Evolutionary conservation across 2,113 vertebrate species (phyloP).

Genomic region (Ailurus styani): DNA sequence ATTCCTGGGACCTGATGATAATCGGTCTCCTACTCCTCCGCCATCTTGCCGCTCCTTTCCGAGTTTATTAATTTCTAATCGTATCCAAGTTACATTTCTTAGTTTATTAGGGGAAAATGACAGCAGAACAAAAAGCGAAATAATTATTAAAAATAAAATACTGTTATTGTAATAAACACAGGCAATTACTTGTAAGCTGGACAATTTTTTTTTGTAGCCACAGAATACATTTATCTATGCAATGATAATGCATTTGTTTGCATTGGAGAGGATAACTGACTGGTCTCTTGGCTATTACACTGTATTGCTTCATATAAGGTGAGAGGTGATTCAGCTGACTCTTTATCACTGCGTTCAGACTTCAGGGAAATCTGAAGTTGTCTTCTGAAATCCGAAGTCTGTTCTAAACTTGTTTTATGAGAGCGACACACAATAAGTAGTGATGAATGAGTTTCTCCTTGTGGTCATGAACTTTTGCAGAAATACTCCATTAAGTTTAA

Average conservation of each 20-base stretch:
- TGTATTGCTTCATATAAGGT: neutral
- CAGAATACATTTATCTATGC: neutral
- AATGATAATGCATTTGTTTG: neutral
- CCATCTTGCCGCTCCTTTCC: no score
- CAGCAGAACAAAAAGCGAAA: neutral
- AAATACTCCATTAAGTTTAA: conserved; percentile 49
- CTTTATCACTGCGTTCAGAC: neutral
- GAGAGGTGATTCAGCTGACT: conserved; percentile 11
- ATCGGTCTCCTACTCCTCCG: no score
- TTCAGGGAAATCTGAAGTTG: conserved; percentile 45
- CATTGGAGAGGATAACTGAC: neutral
- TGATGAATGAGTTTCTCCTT: conserved; percentile 63
- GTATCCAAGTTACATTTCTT: neutral
- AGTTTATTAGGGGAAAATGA: neutral
- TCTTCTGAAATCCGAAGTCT: conserved; percentile 57
- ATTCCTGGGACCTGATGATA: no score
- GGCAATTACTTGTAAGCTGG: neutral
- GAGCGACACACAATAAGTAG: conserved; percentile 41
- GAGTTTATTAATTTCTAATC: no score
- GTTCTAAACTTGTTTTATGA: conserved; percentile 51
- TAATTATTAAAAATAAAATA: neutral
- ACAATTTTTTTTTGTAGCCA: neutral
- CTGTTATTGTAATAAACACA: neutral
- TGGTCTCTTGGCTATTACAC: neutral
- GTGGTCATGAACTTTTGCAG: conserved; percentile 55